These are phyloP conservation scores for Ficedula albicollis DNA, from an alignment of 2,797 vertebrate species.

Conservation along the genomic window DNA sequence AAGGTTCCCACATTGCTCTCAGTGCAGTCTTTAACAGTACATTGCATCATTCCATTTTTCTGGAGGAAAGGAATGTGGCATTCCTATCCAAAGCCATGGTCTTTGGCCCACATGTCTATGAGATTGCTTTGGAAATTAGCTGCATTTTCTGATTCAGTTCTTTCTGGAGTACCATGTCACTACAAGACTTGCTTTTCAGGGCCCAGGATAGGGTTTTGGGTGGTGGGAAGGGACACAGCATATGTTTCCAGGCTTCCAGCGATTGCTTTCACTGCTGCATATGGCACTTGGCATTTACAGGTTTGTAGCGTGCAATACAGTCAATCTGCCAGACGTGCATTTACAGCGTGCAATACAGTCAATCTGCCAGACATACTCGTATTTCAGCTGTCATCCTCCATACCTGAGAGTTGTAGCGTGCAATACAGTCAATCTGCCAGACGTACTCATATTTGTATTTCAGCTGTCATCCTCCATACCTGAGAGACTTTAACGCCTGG, in stretches of 20 bases:
- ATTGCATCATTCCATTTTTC: not conserved
- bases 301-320: not conserved
- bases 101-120: not conserved
- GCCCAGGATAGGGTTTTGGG: not conserved
- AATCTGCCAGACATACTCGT: not conserved
- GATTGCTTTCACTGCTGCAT: not conserved
- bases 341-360: too few relatives aligned
- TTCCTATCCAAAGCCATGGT: not conserved
- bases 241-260: not conserved
- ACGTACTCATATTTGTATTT: not conserved
- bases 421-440: not conserved
- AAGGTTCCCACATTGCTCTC: not conserved
- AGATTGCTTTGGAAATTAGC: not conserved
- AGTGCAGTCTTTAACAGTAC: not conserved
- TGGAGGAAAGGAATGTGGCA: not conserved
- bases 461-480: rapidly evolving
- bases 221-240: not conserved
- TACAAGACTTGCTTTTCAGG: not conserved
- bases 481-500: not conserved
- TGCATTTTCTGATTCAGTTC: not conserved
- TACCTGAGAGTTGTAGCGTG: not conserved
- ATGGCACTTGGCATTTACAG: not conserved
- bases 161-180: not conserved
- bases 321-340: not conserved
- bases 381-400: not conserved